Base-by-base conservation (phyloP, 1,140 invertebrate species). In the Sesamia nonagrioides region DNA sequence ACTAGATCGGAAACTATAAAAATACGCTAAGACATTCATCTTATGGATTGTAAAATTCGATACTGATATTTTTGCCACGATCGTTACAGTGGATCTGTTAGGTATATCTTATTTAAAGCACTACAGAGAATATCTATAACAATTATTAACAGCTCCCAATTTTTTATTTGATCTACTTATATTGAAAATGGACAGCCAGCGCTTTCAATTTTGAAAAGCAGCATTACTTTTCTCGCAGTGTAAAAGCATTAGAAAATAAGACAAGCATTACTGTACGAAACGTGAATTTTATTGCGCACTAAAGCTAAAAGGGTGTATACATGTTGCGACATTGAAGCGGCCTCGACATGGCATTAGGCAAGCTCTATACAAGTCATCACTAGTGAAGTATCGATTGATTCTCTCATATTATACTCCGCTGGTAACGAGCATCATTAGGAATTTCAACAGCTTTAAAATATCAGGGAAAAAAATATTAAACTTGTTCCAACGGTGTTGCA, bases 231-330 rank as follows among this genome's bases (percentile, higher is more conserved):
- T 72, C 45, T n/a, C 48, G 27, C 27, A 18, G 56, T 17, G 77
- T 78, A 71, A 78, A 82, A 83, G 79, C 74, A 84, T 84, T 81
- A 77, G 54, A 66, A 82, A 83, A 85, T 86, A 86, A 89, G 83
- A 80, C 83, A 86, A 87, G 84, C 85, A 87, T 87, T 88, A 85
- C 77, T 78, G 77, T 82, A 81, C 83, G 84, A 89, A 84, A 75
- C 52, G 84, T 78, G 85, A 77, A 82, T 87, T 94, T 94, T 92
- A 92, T 91, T 80, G 75, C 79, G 78, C 81, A 89, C 81, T 92
- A 94, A 94, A 94, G 88, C 89, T 91, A 90, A 92, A 94, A 94
- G 87, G 92, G 89, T 90, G 88, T 84, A 84, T 90, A 87, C 84
- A 84, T 85, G 82, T 92, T 92, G 85, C 86, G 86, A 88, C 89